Evolutionary conservation across 2,888 invertebrate genomes (phyloP).

Genomic region (Drosophila flavopinicola): DNA sequence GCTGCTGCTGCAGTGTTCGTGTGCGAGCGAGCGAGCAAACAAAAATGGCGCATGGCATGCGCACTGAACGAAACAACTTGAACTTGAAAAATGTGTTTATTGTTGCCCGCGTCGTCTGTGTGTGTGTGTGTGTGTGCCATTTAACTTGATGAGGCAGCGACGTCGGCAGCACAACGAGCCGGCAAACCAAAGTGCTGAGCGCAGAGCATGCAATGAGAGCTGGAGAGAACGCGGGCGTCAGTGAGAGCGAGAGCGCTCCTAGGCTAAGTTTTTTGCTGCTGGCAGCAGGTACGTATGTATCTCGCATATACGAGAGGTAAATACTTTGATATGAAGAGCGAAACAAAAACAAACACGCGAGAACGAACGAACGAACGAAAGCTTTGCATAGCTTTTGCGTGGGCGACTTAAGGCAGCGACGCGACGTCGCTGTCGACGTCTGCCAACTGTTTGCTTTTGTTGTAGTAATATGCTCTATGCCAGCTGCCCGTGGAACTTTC

Average conservation of each 20-base stretch:
- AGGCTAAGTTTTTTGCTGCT: slow-evolving; percentile 30
- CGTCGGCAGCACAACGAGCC: slow-evolving; percentile 34
- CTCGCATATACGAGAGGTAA: slow-evolving; percentile 33
- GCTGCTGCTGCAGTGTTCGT: slow-evolving; percentile 22
- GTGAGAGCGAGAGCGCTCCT: slow-evolving; percentile 21
- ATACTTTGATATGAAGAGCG: slow-evolving; percentile 28
- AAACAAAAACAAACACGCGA: slow-evolving; percentile 36
- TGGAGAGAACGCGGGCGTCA: slow-evolving; percentile 2
- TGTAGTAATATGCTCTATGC: slow-evolving; percentile 41
- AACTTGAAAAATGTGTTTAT: slow-evolving; percentile 82
- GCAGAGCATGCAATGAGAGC: slow-evolving; percentile 23
- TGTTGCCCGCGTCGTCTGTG: slow-evolving; percentile 35
- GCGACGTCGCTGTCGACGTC: slow-evolving; percentile 56
- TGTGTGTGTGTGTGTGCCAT: slow-evolving; percentile 52
- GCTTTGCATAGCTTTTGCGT: slow-evolving; percentile 72
- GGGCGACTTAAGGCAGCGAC: slow-evolving; percentile 70
- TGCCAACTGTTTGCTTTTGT: slow-evolving; percentile 77
- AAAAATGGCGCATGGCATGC: slow-evolving; percentile 77
- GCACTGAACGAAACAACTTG: slow-evolving; percentile 82
- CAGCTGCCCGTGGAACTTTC: slow-evolving; percentile 61
- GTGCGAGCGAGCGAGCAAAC: slow-evolving; percentile 46
- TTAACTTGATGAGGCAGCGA: slow-evolving; percentile 46
- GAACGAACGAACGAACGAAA: slow-evolving; percentile 30
- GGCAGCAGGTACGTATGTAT: slow-evolving; percentile 53
- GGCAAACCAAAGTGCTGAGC: slow-evolving; percentile 43